Conservation (phyloP, 2,888 invertebrate genomes). For the Neoaliturus tenellus region DNA sequence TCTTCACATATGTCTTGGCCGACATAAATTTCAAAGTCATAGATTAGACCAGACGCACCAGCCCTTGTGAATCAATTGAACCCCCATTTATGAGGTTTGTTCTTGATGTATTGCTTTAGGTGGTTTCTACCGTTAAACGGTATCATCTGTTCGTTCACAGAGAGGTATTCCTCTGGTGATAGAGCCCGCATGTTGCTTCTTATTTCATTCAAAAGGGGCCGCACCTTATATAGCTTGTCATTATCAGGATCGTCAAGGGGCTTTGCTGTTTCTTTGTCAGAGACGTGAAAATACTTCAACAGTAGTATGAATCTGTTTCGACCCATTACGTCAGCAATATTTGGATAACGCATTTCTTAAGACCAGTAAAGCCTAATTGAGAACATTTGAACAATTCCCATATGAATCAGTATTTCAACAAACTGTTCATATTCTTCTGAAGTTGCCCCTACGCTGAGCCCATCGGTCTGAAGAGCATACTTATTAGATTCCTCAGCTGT, state of each 20-base stretch:
- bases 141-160: slow-evolving; percentile 68
- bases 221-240: slow-evolving; percentile 63
- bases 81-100: slow-evolving; percentile 60
- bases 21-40: slow-evolving; percentile 68
- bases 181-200: slow-evolving; percentile 59
- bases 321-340: slow-evolving; percentile 58
- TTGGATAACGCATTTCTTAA: slow-evolving; percentile 50
- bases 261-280: slow-evolving; percentile 52
- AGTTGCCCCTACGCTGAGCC: background rate
- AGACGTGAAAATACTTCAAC: slow-evolving; percentile 58
- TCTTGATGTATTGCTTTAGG: slow-evolving; percentile 59
- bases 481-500: background rate
- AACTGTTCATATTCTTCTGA: slow-evolving; percentile 49
- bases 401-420: slow-evolving; percentile 40
- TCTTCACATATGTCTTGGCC: slow-evolving; percentile 65
- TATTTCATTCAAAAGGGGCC: slow-evolving; percentile 61
- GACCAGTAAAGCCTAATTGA: slow-evolving; percentile 55
- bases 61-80: slow-evolving; percentile 58
- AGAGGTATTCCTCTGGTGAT: slow-evolving; percentile 65
- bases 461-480: slow-evolving; percentile 51
- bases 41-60: slow-evolving; percentile 64
- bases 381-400: slow-evolving; percentile 52
- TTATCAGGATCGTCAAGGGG: slow-evolving; percentile 55
- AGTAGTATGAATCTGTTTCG: slow-evolving; percentile 48
- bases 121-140: slow-evolving; percentile 67